A percentile compares a stretch with the other conserved stretches of the same genome.
These are phyloP conservation scores for Dicrurus megarhynchus DNA, from an alignment of 2,113 vertebrate species.

Conservation along the genomic window DNA sequence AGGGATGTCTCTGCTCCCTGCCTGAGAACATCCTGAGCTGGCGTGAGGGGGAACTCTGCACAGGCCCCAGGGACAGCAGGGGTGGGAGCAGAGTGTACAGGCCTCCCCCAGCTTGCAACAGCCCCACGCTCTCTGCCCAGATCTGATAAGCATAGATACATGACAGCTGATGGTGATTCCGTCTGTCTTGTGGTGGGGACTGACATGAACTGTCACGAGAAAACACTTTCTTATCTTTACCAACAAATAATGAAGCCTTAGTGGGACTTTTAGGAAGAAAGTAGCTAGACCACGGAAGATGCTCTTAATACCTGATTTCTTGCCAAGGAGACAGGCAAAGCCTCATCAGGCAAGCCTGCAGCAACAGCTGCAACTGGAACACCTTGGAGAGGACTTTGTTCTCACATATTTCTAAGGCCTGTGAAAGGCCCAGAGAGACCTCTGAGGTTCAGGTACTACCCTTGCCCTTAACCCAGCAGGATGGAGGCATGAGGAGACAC, in stretches of 20 bases:
- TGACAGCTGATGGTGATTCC: not conserved
- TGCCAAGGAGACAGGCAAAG: not conserved
- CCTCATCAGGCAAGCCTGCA: not conserved
- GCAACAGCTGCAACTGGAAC: not conserved
- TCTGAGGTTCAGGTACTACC: too few relatives aligned
- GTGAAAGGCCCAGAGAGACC: not conserved
- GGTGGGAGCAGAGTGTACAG: accelerated
- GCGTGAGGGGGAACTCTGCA: too few relatives aligned
- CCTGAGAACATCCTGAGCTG: not conserved
- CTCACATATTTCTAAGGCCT: not conserved
- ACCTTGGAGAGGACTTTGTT: not conserved
- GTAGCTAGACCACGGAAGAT: not conserved
- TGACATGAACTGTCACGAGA: not conserved
- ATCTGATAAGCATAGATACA: not conserved
- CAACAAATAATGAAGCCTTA: not conserved
- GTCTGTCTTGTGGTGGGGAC: not conserved
- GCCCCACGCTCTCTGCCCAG: accelerated
- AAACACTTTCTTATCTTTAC: not conserved
- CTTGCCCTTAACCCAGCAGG: not conserved
- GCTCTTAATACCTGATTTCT: not conserved
- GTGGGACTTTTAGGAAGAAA: not conserved
- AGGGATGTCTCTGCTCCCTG: too few relatives aligned
- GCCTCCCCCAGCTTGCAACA: not conserved
- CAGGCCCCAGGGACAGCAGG: not conserved
- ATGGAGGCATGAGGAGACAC: not conserved